Base-by-base conservation (phyloP, 2,888 invertebrate species). In the Drosophila multiciliata region DNA sequence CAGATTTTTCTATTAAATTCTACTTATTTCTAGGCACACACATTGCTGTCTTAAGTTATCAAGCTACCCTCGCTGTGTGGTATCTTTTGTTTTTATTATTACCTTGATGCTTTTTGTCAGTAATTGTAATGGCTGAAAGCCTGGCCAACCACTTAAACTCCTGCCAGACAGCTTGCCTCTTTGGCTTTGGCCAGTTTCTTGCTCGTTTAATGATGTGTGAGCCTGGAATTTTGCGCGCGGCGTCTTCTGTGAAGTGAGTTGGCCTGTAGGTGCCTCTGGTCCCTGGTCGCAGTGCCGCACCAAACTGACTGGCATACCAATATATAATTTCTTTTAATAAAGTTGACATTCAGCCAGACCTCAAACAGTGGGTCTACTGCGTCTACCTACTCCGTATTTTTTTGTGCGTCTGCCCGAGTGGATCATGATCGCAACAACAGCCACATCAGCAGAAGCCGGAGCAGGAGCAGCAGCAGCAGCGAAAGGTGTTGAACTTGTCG, bases 261-360 rank as follows among this genome's bases (percentile, higher is more conserved):
- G 42, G n/a, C 20, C 35, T 26, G 54, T 45, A 45, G 55, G 66
- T 65, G 54, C 52, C 59, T 29, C 23, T 53, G 38, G 29, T 61
- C 50, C 50, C 40, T 49, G 38, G 70, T 68, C 62, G 42, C 68
- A 57, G 66, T 72, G 53, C 60, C 62, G 65, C 35, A 59, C 73
- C 62, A 70, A 75, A 75, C 63, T 71, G 85, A 83, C 87, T 83
- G 87, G 86, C 89, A 88, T 88, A 87, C 89, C 87, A 88, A 88
- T 89, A 85, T 88, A 88, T 88, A 88, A 88, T 88, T 88, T 88
- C 89, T 78, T 88, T 88, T 89, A 88, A 88, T 88, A 88, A 88
- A 88, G 87, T 88, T 88, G 87, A 87, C 87, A 87, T 89, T 87
- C 87, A 78, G 79, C 66, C 45, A 45, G 26, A 45, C 20, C 55